Evolutionary conservation across 37 sponge, comb jelly and placozoan genomes (phyloP).

Genomic region (Agelas oroides): DNA sequence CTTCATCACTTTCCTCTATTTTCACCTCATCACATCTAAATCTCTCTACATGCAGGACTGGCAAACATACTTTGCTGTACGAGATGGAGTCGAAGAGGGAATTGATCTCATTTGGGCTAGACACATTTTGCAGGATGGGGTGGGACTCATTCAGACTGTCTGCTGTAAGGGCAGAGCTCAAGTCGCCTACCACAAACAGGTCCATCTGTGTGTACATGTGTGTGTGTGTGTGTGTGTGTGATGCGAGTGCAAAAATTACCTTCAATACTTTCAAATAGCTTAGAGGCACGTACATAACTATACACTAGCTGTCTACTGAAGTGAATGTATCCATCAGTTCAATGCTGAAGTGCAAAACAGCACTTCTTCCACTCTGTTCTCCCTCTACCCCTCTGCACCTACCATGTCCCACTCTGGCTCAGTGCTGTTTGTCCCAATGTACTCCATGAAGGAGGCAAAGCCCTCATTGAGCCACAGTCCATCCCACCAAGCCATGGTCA

Average conservation of each 20-base stretch:
- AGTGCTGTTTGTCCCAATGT: constrained; percentile 76
- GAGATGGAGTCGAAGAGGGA: constrained; percentile 95
- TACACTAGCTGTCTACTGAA: no score
- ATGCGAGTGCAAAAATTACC: no score
- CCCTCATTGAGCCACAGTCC: constrained; percentile 99
- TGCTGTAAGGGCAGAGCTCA: constrained; percentile 15
- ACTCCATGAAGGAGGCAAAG: constrained; percentile 93
- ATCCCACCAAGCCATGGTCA: constrained; percentile 99
- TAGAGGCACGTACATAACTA: neutral
- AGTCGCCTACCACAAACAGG: constrained; percentile 58
- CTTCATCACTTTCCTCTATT: no score
- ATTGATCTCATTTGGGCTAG: constrained; percentile 82
- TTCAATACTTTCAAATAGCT: neutral
- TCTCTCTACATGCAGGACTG: no score
- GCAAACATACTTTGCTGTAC: constrained; percentile 82
- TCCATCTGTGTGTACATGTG: constrained; percentile 1
- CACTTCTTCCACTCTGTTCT: no score
- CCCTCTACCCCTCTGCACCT: neutral
- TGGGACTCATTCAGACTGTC: constrained; percentile 75
- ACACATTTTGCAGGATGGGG: constrained; percentile 73
- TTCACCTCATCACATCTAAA: no score
- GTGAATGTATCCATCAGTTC: no score
- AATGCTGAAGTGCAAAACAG: no score
- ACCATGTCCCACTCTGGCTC: constrained; percentile 81
- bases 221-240: neutral